Evolutionary conservation across 1,140 invertebrate genomes (phyloP).

Genomic region (Zaprionus gabonicus): DNA sequence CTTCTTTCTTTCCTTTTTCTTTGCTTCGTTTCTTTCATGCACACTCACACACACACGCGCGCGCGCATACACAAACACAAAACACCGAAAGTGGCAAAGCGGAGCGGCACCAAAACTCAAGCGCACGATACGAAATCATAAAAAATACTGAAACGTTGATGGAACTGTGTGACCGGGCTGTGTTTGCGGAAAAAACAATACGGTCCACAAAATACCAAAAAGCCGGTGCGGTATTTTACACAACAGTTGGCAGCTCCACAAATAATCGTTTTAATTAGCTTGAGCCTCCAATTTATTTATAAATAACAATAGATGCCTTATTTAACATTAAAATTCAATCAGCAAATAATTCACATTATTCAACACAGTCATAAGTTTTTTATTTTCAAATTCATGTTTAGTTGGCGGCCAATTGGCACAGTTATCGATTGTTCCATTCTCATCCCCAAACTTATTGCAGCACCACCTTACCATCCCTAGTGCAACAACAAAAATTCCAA

Average conservation of each 20-base stretch:
- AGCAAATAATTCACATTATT: too few relatives aligned
- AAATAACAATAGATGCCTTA: neutral
- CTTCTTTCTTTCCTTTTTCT: neutral
- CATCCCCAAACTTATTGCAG: constrained; percentile 25
- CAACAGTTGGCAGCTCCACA: constrained; percentile 1
- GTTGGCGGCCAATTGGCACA: neutral
- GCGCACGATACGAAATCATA: constrained; percentile 42
- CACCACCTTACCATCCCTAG: constrained; percentile 25
- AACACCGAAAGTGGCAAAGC: constrained; percentile 30
- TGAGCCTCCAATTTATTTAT: neutral
- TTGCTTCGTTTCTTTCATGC: constrained; percentile 37
- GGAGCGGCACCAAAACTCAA: constrained; percentile 20
- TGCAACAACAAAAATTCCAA: constrained; percentile 77
- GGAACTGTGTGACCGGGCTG: constrained; percentile 5
- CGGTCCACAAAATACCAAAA: neutral
- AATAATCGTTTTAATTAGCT: neutral
- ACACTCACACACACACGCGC: constrained; percentile 33
- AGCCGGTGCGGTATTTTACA: neutral
- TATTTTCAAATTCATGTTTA: neutral
- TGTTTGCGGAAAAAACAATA: neutral
- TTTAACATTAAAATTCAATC: neutral
- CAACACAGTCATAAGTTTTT: too few relatives aligned
- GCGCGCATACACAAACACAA: constrained; percentile 32
- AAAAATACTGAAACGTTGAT: constrained; percentile 33
- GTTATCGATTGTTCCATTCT: constrained; percentile 24